These are phyloP conservation scores for Strix uralensis DNA, from an alignment of 2,113 vertebrate genomes.

Conservation along the genomic window DNA sequence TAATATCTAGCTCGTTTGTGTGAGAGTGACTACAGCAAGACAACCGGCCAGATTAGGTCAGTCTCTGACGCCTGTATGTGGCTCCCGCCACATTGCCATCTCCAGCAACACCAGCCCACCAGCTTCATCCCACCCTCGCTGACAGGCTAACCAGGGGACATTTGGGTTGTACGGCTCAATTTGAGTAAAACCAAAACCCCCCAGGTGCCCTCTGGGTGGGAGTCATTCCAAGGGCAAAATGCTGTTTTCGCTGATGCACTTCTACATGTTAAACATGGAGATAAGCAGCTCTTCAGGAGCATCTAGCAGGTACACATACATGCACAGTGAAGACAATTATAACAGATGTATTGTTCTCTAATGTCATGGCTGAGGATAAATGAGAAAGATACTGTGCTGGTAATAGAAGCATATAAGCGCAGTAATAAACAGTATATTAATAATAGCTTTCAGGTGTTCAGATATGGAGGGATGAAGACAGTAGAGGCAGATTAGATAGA, in stretches of 20 bases:
- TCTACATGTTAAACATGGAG: neutral
- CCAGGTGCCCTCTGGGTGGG: neutral
- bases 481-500: neutral
- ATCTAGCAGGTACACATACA: neutral
- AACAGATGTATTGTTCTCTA: neutral
- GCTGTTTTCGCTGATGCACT: neutral
- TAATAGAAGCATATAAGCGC: neutral
- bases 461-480: neutral
- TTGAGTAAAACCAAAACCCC: neutral
- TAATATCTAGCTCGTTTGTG: rapidly evolving
- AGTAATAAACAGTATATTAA: neutral
- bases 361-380: neutral
- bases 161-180: rapidly evolving
- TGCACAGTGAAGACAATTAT: neutral
- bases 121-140: neutral
- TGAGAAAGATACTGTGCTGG: neutral
- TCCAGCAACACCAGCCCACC: neutral
- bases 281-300: neutral
- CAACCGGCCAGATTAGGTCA: neutral
- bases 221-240: neutral
- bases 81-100: rapidly evolving
- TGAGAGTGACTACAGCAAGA: neutral
- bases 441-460: neutral
- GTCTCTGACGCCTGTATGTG: neutral
- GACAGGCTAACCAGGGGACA: neutral